These are phyloP conservation scores for Acrocephalus kingi DNA, from an alignment of 2,113 vertebrate genomes.

Conservation along the genomic window DNA sequence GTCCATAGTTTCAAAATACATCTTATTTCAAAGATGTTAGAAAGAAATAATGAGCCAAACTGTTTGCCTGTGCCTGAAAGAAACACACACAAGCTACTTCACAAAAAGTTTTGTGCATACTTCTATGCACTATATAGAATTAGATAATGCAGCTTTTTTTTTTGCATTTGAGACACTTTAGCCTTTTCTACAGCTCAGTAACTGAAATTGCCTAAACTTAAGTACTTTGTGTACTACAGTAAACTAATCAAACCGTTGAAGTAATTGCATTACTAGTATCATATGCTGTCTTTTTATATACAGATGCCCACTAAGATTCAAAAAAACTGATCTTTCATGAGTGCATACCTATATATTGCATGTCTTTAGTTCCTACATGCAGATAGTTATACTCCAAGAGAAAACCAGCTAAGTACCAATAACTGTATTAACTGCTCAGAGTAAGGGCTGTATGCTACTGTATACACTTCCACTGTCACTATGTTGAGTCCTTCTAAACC, in stretches of 20 bases:
- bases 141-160: neutral
- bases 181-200: neutral
- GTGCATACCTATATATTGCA: neutral
- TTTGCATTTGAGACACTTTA: neutral
- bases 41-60: neutral
- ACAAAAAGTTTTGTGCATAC: neutral
- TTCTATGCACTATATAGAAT: neutral
- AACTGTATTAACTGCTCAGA: neutral
- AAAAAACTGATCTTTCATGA: neutral
- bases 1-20: neutral
- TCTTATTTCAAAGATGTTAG: neutral
- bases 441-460: neutral
- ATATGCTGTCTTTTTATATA: neutral
- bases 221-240: neutral
- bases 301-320: neutral
- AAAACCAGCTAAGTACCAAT: neutral
- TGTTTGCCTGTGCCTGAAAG: neutral
- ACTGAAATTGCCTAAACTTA: neutral
- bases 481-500: neutral
- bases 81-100: neutral
- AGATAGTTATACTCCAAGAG: neutral
- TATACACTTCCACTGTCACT: neutral
- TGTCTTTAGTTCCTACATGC: fast-evolving
- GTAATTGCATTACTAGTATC: neutral
- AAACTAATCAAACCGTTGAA: neutral